A percentile compares a stretch with the other conserved stretches of the same genome.
Conservation (phyloP, 2,113 vertebrate genomes). For the Aix galericulata region DNA sequence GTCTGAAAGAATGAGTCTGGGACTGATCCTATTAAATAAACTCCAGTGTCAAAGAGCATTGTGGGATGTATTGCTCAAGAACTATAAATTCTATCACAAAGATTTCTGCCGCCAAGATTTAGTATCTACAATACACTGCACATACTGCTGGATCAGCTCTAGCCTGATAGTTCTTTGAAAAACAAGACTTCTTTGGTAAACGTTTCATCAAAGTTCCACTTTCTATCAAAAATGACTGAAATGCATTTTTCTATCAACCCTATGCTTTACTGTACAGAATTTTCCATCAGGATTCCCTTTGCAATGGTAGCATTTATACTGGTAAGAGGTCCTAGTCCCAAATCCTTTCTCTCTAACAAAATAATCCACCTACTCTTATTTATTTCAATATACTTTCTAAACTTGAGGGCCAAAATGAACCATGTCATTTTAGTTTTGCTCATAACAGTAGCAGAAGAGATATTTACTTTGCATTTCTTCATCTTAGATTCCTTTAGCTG, state of each 20-base stretch:
- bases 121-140: background rate
- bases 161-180: background rate
- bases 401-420: background rate
- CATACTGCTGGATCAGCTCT: constrained; percentile 6
- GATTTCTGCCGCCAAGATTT: constrained; percentile 8
- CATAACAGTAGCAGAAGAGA: background rate
- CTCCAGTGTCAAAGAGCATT: constrained; percentile 35
- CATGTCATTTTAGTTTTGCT: background rate
- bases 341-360: background rate
- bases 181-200: background rate
- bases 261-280: background rate
- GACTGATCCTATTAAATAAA: constrained; percentile 58
- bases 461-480: background rate
- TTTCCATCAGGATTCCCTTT: background rate
- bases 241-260: background rate
- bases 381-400: background rate
- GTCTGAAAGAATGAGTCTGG: constrained; percentile 39
- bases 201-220: background rate
- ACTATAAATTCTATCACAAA: constrained; percentile 52
- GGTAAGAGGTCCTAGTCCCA: background rate
- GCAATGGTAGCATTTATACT: background rate
- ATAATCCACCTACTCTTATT: background rate
- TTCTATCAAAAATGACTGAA: background rate
- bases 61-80: constrained; percentile 34
- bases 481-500: background rate